Conservation (phyloP, 2,888 invertebrate species). For the Cyclophora albipunctata region DNA sequence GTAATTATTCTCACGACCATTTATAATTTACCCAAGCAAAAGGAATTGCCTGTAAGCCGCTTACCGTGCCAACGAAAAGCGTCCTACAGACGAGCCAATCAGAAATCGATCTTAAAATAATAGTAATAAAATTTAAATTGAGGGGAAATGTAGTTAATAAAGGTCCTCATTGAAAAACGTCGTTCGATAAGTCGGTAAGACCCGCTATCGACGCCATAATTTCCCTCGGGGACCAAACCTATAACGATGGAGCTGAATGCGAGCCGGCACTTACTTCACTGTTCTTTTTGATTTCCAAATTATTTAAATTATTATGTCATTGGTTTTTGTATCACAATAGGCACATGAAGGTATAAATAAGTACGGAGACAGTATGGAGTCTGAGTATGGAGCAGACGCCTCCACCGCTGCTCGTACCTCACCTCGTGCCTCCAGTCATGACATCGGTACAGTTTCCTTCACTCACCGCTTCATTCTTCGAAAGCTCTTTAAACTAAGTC, state of each 20-base stretch:
- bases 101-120: neutral
- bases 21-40: too few species aligned
- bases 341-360: too few species aligned
- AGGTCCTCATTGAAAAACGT: constrained; percentile 18
- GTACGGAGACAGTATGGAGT: too few species aligned
- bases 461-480: too few species aligned
- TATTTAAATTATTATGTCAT: too few species aligned
- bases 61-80: too few species aligned
- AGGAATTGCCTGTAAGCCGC: too few species aligned
- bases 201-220: constrained; percentile 29
- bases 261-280: constrained; percentile 30
- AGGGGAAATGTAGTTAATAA: constrained; percentile 4
- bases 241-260: constrained; percentile 21
- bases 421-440: too few species aligned
- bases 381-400: neutral
- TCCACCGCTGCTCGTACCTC: neutral
- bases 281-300: constrained; percentile 9
- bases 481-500: too few species aligned
- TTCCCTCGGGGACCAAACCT: constrained; percentile 32
- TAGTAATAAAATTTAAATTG: constrained; percentile 2
- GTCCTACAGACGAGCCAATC: neutral
- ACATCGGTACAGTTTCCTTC: too few species aligned
- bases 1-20: neutral
- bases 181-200: constrained; percentile 27
- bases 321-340: too few species aligned